Percentiles rank a stretch among this genome's conserved stretches.
Conservation (phyloP, 2,797 vertebrate genomes). For the Sebastes oblongus region DNA sequence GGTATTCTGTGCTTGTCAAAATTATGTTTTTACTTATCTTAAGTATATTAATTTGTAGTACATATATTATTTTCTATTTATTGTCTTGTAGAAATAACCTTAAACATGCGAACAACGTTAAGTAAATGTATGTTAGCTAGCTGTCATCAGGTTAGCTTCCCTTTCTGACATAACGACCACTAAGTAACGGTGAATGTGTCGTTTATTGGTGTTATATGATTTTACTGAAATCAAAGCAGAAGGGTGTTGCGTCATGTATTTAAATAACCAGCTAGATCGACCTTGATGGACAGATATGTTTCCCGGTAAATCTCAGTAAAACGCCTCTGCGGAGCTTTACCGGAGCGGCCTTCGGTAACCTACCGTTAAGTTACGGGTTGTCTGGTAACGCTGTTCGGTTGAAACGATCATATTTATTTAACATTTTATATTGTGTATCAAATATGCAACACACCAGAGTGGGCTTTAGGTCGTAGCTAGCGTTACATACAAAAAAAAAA, state of each 20-base stretch:
- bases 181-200: background rate
- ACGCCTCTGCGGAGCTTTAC: conserved; percentile 40
- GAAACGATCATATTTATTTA: background rate
- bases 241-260: background rate
- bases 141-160: conserved; percentile 28
- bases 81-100: background rate
- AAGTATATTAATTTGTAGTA: fast-evolving
- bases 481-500: background rate
- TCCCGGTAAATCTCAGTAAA: background rate
- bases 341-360: conserved; percentile 34
- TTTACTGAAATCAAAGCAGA: fast-evolving
- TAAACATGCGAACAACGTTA: background rate
- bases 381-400: background rate
- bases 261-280: background rate
- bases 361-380: background rate
- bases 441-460: background rate
- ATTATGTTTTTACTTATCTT: fast-evolving
- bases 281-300: background rate
- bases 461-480: too few relatives aligned
- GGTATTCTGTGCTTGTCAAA: background rate
- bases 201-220: fast-evolving
- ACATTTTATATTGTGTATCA: background rate
- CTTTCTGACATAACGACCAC: background rate
- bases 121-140: background rate
- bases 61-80: background rate